phyloP scores from a whole-genome alignment of 2,797 vertebrate genomes.

The Hydrophis major region DNA sequence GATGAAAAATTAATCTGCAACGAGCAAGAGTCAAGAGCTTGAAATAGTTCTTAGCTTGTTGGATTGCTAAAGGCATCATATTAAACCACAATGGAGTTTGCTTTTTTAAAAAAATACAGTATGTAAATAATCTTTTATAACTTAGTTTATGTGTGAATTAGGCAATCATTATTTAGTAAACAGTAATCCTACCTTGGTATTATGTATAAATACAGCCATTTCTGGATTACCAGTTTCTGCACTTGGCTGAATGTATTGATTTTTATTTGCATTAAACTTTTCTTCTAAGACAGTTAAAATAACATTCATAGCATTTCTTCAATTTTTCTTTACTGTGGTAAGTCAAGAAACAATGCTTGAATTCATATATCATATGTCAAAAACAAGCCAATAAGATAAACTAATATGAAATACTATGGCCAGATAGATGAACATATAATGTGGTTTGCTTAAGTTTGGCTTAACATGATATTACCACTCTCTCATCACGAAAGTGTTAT shows the following conservation, averaged over 20 bases:
- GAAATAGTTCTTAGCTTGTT: background rate
- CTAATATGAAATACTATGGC: background rate
- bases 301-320: background rate
- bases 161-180: background rate
- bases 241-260: background rate
- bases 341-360: background rate
- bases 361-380: background rate
- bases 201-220: background rate
- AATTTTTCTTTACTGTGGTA: background rate
- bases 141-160: background rate
- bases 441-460: background rate
- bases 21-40: background rate
- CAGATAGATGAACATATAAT: background rate
- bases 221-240: background rate
- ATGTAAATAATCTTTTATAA: background rate
- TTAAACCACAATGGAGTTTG: background rate
- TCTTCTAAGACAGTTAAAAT: background rate
- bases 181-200: background rate
- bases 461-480: background rate
- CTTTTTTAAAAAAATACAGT: background rate
- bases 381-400: background rate
- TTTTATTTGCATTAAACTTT: background rate
- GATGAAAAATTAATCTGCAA: conserved; percentile 2
- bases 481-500: background rate
- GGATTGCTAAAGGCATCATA: background rate